Evolutionary conservation across 2,888 invertebrate genomes (phyloP), one percentile per base, ranked within the genome.

Genomic region (Archips xylosteana): DNA sequence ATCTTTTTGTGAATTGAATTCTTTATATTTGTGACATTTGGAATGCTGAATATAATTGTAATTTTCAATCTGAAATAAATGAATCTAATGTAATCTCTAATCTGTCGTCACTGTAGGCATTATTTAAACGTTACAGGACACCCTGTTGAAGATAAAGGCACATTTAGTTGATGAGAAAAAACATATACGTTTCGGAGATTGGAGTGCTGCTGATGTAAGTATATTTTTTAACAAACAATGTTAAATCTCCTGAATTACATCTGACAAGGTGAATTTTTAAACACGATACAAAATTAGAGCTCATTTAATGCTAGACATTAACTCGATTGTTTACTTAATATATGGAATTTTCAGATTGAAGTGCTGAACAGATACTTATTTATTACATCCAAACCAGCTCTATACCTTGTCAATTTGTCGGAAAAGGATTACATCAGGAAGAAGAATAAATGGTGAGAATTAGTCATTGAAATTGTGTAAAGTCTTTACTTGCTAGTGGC

Each of bases 381-480:
- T 88, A 95, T 99, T 78, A 99, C 99, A 12, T 97, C 99, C 0
- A 99, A 99, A 90, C 99, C 99, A 0, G 97, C 98, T 73, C 97
- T 99, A 80, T 99, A 99, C 89, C 95, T 99, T 79, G 97, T 99
- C 9, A 99, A 99, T 92, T 95, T 99, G 76, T 97, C 99, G 0
- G 99, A 99, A 91, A 99, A 98, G 91, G 99, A 99, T 92, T 99
- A 98, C 90, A 98, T 98, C 83, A 96, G 99, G 83, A 99, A 99
- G 95, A 99, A 99, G 95, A 99, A 99, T 88, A 99, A 99, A 95
- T 99, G 99, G 99, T 97, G 93, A 92, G 96, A 80, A 65, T 92
- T 13, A 51, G 39, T 39, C 39, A 39, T 39, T 1, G 39, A 39
- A 39, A 39, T 39, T 39, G 39, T 39, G 6, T 39, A 4, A 39